Base-by-base conservation (phyloP, 2,888 invertebrate genomes). In the Spisula subtruncata region DNA sequence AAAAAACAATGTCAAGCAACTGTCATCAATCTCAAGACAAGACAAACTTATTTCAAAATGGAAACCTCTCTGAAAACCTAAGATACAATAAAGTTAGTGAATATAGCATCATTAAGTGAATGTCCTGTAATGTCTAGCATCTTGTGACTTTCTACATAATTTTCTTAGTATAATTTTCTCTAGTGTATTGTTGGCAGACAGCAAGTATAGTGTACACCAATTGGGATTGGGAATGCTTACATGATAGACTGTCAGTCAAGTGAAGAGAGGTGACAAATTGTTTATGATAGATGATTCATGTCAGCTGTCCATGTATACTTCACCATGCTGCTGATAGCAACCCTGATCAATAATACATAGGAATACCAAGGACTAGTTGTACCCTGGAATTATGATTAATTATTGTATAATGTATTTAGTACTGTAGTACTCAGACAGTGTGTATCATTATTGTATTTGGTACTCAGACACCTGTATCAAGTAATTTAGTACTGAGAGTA, bases 211-310 rank as follows among this genome's bases (percentile, higher is more conserved):
- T 41, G 8, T 41, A 75, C 75, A 75, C 75, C 29, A 75, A 75
- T 75, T 32, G 75, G 35, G 75, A 32, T 18, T 75, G 75, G 75
- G 32, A 75, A 75, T 14, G 32, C 75, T 18, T 75, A 75, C 60
- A 66, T 66, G 60, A 10, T 66, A 66, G 14, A 51, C 25, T 66
- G 60, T 25, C 60, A 66, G 60, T 66, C 10, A 10, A 66, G 10
- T 66, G 25, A 25, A 25, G 25, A n/a, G 60, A 66, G 1, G 60
- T 84, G 84, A 71, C 84, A 85, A 85, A 85, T 85, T 79, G 54
- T 79, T 85, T 79, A 79, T 75, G 85, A 85, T 75, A 75, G 71
- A 79, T 85, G 85, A 85, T 51, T 85, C 85, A 85, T 85, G 29
- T n/a, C 8, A 25, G 8, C n/a, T 25, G 25, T 66, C 60, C n/a